Evolutionary conservation across 1,140 invertebrate genomes (phyloP), one percentile per base, ranked within the genome.

Genomic region (Pachypeltis micranthus): DNA sequence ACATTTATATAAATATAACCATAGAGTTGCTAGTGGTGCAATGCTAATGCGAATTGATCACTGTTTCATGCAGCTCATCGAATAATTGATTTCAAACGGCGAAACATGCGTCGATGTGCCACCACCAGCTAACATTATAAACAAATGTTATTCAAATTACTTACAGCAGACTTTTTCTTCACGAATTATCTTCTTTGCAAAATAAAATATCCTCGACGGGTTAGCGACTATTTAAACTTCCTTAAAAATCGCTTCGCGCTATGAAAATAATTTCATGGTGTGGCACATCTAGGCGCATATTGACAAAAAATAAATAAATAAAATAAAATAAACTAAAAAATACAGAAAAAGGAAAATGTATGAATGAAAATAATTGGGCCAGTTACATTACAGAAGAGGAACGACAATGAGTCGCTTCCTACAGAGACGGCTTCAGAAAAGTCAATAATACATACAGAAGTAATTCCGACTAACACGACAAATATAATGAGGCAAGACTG

Each of bases 21-120:
- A 10, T 16, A 39, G 16, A 39, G 31, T 39, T 39, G 31, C 31
- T 39, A 39, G 31, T 39, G 7, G 31, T 39, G 31, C 31, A 39
- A 10, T n/a, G n/a, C 31, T 16, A 39, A 39, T 16, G 31, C 7
- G 16, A 10, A 16, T 10, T 16, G 16, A 16, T 39, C 31, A 39
- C 31, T 7, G 31, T 39, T 39, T 39, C 31, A 39, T 39, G 31
- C 31, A 39, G 31, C 7, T 16, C 7, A 7, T 7, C 16, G 31
- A 39, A 39, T 16, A 39, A 39, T 16, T 39, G 31, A 39, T 7
- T 7, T 16, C 31, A 39, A 39, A 7, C 7, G 34, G 7, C 34
- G 34, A 39, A 39, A 10, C 34, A 51, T 51, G 47, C 47, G 10
- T 51, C 47, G 47, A 51, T 51, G 47, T 51, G 47, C 47, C 47